Conservation (phyloP, 1,140 invertebrate genomes). For the Caenorhabditis briggsae region DNA sequence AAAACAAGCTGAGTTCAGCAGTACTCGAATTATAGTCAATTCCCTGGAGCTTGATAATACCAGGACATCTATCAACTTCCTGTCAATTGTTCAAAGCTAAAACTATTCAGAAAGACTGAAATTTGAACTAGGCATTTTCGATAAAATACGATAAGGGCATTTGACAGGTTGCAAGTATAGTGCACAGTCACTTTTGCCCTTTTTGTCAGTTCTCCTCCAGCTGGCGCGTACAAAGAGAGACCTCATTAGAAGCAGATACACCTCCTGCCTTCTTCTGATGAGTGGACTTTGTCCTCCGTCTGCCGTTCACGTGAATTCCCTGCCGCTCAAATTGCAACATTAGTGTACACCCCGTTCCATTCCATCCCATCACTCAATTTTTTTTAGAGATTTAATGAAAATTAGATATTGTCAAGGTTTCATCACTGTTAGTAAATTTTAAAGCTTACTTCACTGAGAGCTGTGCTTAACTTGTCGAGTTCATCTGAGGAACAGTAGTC, state of each 20-base stretch:
- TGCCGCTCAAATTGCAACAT: neutral
- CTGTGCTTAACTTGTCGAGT: constrained; percentile 57
- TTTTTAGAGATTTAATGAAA: no score
- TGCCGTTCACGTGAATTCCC: constrained; percentile 38
- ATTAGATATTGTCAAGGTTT: no score
- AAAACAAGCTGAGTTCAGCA: no score
- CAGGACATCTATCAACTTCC: no score
- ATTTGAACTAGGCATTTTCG: no score
- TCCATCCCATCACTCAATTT: neutral
- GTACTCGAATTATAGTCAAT: no score
- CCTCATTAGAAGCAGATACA: neutral
- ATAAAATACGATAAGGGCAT: no score
- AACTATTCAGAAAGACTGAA: no score
- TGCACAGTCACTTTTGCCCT: neutral
- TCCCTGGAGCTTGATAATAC: no score
- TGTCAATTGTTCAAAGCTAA: no score
- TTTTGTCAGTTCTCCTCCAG: constrained; percentile 1
- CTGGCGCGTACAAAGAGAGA: constrained; percentile 24
- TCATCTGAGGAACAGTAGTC: constrained; percentile 53
- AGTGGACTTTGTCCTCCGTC: constrained; percentile 23
- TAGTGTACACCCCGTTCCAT: neutral
- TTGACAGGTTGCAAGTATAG: no score
- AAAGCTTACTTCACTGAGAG: constrained; percentile 53
- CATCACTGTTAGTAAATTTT: no score
- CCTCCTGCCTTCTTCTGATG: neutral